Percentiles rank a stretch among this genome's conserved stretches.
phyloP scores from a whole-genome alignment of 1,140 invertebrate genomes.

The Aphaenogaster floridana region DNA sequence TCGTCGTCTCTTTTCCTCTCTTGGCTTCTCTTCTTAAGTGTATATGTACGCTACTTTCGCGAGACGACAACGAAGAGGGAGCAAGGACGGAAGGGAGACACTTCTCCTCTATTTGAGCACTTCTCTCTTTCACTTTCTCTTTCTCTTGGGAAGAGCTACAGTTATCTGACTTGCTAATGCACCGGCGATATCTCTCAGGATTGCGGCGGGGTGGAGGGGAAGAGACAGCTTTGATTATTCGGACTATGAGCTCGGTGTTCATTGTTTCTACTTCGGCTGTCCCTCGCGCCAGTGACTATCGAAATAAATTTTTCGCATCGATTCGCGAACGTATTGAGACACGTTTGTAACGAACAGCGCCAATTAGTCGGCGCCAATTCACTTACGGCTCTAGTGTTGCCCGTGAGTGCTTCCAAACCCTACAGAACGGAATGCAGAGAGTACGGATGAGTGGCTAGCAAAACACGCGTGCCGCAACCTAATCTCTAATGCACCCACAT shows the following conservation, averaged over 20 bases:
- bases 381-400: background rate
- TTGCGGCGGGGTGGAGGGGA: constrained; percentile 59
- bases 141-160: constrained; percentile 72
- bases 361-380: constrained; percentile 17
- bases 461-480: constrained; percentile 74
- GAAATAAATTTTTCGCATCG: constrained; percentile 5
- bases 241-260: constrained; percentile 59
- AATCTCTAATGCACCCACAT: constrained; percentile 79
- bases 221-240: constrained; percentile 76
- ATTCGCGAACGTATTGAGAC: constrained; percentile 3
- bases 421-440: constrained; percentile 25
- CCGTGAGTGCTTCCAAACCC: constrained; percentile 42
- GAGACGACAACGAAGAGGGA: constrained; percentile 9
- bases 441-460: constrained; percentile 70
- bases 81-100: constrained; percentile 22
- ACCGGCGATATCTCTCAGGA: constrained; percentile 77
- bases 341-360: background rate
- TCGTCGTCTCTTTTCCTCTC: constrained; percentile 46
- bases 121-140: constrained; percentile 62
- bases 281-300: background rate
- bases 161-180: constrained; percentile 83
- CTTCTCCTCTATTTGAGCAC: constrained; percentile 34
- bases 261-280: constrained; percentile 12
- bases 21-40: constrained; percentile 44
- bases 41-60: constrained; percentile 59